phyloP scores from a whole-genome alignment of 2,888 invertebrate genomes.

The Parthenolecanium corni region DNA sequence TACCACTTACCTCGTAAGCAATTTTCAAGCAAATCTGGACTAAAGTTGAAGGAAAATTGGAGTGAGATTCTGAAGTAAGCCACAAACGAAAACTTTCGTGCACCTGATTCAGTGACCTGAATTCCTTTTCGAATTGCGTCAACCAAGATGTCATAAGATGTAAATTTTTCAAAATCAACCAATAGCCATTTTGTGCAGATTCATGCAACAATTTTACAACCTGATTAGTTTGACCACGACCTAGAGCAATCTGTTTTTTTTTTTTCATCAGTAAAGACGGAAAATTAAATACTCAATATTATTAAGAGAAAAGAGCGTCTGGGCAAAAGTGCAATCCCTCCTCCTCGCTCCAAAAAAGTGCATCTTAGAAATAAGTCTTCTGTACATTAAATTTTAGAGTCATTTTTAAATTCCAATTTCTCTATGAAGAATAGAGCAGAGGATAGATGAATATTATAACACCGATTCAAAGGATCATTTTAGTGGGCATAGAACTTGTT shows the following conservation, averaged over 20 bases:
- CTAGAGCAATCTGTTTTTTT: slow-evolving; percentile 66
- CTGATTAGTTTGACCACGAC: slow-evolving; percentile 60
- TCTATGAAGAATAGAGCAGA: no score
- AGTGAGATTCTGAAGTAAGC: slow-evolving; percentile 75
- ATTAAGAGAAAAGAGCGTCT: no score
- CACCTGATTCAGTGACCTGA: slow-evolving; percentile 42
- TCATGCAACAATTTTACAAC: slow-evolving; percentile 49
- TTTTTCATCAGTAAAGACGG: no score
- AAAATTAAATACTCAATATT: no score
- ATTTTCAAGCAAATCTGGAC: slow-evolving; percentile 67
- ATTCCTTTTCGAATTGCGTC: slow-evolving; percentile 53
- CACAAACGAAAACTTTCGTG: slow-evolving; percentile 59
- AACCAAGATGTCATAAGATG: slow-evolving; percentile 61
- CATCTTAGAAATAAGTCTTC: no score
- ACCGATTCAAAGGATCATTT: no score
- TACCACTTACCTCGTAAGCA: slow-evolving; percentile 51
- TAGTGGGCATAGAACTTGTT: no score
- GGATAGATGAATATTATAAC: no score
- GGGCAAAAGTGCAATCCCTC: no score
- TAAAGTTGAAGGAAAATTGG: slow-evolving; percentile 59
- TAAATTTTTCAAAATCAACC: slow-evolving; percentile 70
- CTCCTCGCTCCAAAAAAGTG: no score
- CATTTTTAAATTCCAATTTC: no score
- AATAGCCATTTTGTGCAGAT: slow-evolving; percentile 52
- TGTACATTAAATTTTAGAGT: no score